Conservation (phyloP, 2,113 vertebrate genomes). For the Poecile atricapillus region DNA sequence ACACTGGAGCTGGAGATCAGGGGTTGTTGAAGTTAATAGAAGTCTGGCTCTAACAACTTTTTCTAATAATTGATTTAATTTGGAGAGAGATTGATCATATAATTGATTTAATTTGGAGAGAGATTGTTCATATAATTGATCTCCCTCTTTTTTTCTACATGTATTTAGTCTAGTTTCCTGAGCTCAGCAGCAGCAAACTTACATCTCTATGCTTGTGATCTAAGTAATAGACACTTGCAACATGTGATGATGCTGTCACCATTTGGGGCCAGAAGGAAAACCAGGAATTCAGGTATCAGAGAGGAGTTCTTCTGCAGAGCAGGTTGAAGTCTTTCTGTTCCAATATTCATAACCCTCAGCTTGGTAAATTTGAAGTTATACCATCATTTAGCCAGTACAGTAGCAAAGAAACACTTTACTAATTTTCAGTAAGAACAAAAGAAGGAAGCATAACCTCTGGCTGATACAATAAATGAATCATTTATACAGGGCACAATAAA, state of each 20-base stretch:
- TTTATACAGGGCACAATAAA: slow-evolving; percentile 1
- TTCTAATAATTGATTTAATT: neutral
- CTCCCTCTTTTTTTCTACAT: neutral
- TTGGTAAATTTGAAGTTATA: neutral
- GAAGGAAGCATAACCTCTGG: neutral
- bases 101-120: neutral
- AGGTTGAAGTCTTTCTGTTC: neutral
- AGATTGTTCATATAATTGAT: neutral
- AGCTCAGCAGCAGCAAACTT: neutral
- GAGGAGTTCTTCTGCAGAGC: neutral
- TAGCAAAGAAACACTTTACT: slow-evolving; percentile 1
- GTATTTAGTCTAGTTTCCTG: neutral
- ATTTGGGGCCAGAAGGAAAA: neutral
- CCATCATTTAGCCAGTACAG: neutral
- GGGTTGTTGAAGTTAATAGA: neutral
- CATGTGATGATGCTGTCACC: neutral
- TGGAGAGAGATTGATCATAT: neutral
- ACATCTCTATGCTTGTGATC: neutral
- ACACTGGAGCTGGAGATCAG: neutral
- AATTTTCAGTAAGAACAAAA: neutral
- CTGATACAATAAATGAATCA: slow-evolving; percentile 3
- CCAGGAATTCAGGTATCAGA: neutral
- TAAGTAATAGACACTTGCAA: neutral
- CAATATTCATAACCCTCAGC: neutral
- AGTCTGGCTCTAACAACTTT: neutral